Conservation (phyloP, 2,888 invertebrate genomes). For the Synanthedon vespiformis region DNA sequence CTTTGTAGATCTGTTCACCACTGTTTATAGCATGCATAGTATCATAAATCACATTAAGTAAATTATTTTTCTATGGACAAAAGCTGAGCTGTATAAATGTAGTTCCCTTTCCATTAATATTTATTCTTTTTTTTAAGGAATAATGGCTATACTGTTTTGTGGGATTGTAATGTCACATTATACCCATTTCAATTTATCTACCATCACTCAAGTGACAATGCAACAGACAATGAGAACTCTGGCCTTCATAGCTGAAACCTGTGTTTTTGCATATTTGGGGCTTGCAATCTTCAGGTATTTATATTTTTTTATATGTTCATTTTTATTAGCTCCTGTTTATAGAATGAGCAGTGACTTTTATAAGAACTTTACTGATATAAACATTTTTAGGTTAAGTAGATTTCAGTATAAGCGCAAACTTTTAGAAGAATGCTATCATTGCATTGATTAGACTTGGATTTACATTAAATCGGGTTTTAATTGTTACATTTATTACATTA, state of each 20-base stretch:
- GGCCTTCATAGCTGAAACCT: slow-evolving; percentile 98
- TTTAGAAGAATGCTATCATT: too few relatives aligned
- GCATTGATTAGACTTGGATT: background rate
- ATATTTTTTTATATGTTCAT: background rate
- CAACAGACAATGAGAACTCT: slow-evolving; percentile 98
- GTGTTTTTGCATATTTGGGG: slow-evolving; percentile 98
- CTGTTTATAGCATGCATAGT: too few relatives aligned
- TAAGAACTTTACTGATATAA: too few relatives aligned
- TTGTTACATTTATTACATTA: too few relatives aligned
- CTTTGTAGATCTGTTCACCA: too few relatives aligned
- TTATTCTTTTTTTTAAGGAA: slow-evolving; percentile 73
- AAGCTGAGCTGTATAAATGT: too few relatives aligned
- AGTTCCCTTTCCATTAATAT: too few relatives aligned
- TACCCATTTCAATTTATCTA: slow-evolving; percentile 97
- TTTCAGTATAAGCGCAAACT: too few relatives aligned
- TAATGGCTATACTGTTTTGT: slow-evolving; percentile 99
- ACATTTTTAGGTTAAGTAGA: background rate
- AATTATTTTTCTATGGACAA: background rate
- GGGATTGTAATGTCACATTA: slow-evolving; percentile 99
- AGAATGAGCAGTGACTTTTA: background rate
- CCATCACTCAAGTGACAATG: slow-evolving; percentile 99
- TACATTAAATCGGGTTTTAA: background rate
- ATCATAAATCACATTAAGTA: too few relatives aligned
- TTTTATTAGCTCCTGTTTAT: background rate
- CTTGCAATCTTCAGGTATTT: slow-evolving; percentile 78